A percentile compares a stretch with the other conserved stretches of the same genome.
Conservation (phyloP, 2,888 invertebrate genomes). For the Amphiduros pacificus region DNA sequence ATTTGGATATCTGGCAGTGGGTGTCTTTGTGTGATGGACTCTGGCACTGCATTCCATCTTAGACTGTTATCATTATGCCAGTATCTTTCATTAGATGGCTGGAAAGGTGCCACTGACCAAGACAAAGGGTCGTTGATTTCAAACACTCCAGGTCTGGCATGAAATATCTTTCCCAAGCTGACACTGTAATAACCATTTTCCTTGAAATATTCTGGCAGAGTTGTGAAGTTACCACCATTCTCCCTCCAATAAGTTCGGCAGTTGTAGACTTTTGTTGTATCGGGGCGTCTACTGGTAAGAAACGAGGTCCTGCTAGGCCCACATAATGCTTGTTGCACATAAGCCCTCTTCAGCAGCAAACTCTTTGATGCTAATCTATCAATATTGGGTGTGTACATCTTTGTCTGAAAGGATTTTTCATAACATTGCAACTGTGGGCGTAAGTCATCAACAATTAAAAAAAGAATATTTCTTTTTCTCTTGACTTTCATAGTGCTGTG, state of each 20-base stretch:
- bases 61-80: slow-evolving; percentile 18
- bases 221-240: slow-evolving; percentile 20
- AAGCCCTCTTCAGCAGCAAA: slow-evolving; percentile 33
- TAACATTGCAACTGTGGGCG: slow-evolving; percentile 33
- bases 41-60: slow-evolving; percentile 27
- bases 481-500: too few relatives aligned
- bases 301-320: slow-evolving; percentile 29
- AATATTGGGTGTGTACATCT: slow-evolving; percentile 36
- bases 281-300: slow-evolving; percentile 28
- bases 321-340: slow-evolving; percentile 33
- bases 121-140: slow-evolving; percentile 62
- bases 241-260: slow-evolving; percentile 24
- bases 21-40: slow-evolving; percentile 20
- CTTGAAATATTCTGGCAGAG: slow-evolving; percentile 27
- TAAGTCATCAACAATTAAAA: slow-evolving; percentile 31
- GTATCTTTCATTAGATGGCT: slow-evolving; percentile 15
- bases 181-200: slow-evolving; percentile 21
- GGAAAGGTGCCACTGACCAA: slow-evolving; percentile 36
- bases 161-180: slow-evolving; percentile 27
- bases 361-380: slow-evolving; percentile 33
- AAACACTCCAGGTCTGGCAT: slow-evolving; percentile 19
- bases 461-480: slow-evolving; percentile 28
- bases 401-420: slow-evolving; percentile 27
- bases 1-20: slow-evolving; percentile 27
- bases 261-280: slow-evolving; percentile 28